Base-by-base conservation (phyloP, 2,888 invertebrate genomes). In the Leucophora obtusa region DNA sequence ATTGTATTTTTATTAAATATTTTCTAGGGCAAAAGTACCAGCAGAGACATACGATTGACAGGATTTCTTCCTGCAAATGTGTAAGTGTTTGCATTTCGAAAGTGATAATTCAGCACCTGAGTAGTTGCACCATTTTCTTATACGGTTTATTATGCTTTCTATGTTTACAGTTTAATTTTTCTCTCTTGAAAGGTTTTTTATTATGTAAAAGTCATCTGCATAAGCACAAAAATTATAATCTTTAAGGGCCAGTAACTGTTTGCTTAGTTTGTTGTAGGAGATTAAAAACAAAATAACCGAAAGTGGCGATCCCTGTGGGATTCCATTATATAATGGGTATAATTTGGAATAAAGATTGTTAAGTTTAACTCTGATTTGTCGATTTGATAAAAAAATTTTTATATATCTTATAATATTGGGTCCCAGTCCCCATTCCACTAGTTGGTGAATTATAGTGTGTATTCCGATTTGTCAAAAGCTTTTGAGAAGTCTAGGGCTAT, bases 171-270 rank as follows among this genome's bases (percentile, higher is more conserved):
- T 58, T 2, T 59, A 53, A 15, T 65, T 71, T 71, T 79, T 76
- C 28, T 69, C 18, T 47, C 78, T 79, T 51, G 58, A 74, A 7
- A 73, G 14, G 62, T 78, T 77, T 21, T 28, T 65, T 11, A 82
- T 79, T 17, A 83, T 6, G 35, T 79, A 47, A 5, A 83, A 83
- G 51, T 83, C 83, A 18, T 84, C 83, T 0, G 83, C 79, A 17
- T 79, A 83, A 8, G 71, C 73, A n/a, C 65, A 79, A 18, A 81
- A 72, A 35, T 50, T 51, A 9, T 74, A 59, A 59, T 79, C 54
- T 72, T 82, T 83, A 6, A 73, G 59, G 9, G 50, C 11, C 9
- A 43, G 56, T 11, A 78, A 47, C 17, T 14, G 47, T 15, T 68
- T 24, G n/a, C 59, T 43, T 14, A 82, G 70, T 66, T 70, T 76